Evolutionary conservation across 2,113 vertebrate genomes (phyloP).

Genomic region (Spea bombifrons): DNA sequence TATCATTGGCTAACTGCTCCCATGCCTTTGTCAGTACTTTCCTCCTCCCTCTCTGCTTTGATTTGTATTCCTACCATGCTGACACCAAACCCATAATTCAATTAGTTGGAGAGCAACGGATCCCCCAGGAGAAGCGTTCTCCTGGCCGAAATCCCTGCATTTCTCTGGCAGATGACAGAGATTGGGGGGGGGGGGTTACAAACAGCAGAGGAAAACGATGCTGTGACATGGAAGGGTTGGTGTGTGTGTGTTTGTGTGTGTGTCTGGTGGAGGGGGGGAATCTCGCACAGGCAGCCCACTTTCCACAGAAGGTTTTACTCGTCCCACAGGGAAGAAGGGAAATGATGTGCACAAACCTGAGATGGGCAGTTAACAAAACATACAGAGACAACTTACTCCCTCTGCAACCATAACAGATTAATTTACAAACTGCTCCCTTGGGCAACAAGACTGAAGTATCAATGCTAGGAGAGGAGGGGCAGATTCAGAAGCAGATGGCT

Average conservation of each 20-base stretch:
- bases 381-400: conserved; percentile 42
- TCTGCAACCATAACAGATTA: conserved; percentile 46
- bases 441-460: conserved; percentile 39
- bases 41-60: conserved; percentile 19
- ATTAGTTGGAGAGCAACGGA: conserved; percentile 48
- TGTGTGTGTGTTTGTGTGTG: neutral
- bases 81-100: conserved; percentile 48
- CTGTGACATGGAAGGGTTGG: neutral
- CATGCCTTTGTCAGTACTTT: conserved; percentile 7
- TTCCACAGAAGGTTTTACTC: conserved; percentile 17
- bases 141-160: conserved; percentile 45
- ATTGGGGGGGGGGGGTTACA: conserved; percentile 7
- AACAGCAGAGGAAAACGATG: neutral
- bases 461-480: conserved; percentile 3
- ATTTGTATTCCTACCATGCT: conserved; percentile 47
- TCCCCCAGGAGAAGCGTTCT: conserved; percentile 47
- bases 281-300: conserved; percentile 5
- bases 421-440: conserved; percentile 46
- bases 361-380: conserved; percentile 47
- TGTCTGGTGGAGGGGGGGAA: neutral
- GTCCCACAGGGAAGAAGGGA: conserved; percentile 34
- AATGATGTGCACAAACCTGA: conserved; percentile 44
- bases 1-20: neutral
- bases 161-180: conserved; percentile 40
- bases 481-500: conserved; percentile 28